phyloP scores from a whole-genome alignment of 2,797 vertebrate species.

The Dryobates pubescens region DNA sequence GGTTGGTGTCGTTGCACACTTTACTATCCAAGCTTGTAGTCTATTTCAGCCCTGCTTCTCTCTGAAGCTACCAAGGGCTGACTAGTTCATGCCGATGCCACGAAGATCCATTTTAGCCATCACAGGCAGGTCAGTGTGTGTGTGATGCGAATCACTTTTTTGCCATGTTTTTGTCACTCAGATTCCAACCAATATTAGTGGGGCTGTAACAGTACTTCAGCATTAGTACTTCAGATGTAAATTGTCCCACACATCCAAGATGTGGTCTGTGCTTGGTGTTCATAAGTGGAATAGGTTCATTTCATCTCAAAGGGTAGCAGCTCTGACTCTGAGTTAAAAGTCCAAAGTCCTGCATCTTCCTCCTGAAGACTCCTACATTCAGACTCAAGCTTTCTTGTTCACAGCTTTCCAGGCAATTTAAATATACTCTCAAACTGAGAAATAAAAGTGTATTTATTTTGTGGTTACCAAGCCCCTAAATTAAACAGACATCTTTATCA shows the following conservation, averaged over 20 bases:
- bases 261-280: not conserved
- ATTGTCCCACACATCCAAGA: not conserved
- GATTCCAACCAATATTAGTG: not conserved
- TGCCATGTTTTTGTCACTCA: not conserved
- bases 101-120: not conserved
- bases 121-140: not conserved
- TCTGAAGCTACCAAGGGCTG: not conserved
- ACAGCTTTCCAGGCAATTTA: conserved; percentile 26
- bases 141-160: not conserved
- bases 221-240: not conserved
- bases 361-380: not conserved
- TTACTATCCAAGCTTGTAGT: not conserved
- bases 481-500: conserved; percentile 79
- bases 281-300: fast-evolving
- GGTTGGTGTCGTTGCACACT: not conserved
- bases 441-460: conserved; percentile 69
- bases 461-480: conserved; percentile 75
- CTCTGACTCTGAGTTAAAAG: not conserved
- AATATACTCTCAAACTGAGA: conserved; percentile 39
- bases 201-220: not conserved
- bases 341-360: not conserved
- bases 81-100: not conserved
- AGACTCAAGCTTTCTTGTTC: not conserved
- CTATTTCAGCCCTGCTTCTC: not conserved
- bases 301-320: not conserved